Base-by-base conservation (phyloP, 1,140 invertebrate species). In the Antheraea pernyi region DNA sequence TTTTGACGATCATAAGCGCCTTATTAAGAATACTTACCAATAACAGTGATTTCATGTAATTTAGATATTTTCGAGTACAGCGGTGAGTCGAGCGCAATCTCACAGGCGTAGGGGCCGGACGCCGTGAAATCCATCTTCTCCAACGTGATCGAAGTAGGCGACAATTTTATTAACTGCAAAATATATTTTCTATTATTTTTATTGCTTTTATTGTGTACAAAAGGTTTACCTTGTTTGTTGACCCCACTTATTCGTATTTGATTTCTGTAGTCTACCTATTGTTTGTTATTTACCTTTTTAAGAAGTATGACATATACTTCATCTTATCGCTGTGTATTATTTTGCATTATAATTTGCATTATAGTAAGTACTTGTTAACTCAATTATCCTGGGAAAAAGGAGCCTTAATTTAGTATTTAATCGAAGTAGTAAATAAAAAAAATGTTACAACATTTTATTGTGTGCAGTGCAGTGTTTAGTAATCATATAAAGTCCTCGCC, bases 51-150 rank as follows among this genome's bases (percentile, higher is more conserved):
- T 79, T 95, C 94, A 70, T 94, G 93, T 62, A 93, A 88, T 69
- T 95, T 94, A 5, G 96, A 96, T 61, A 94, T 93, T 86, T 95
- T 94, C 19, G 94, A 95, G 84, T 95, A 96, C 75, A 96, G 94
- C 59, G 96, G 96, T 37, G 94, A 94, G 77, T 95, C 94, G 69
- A 94, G 93, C n/a, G 95, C 94, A 7, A 96, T 95, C 73, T 95
- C 94, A 80, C 96, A 96, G 13, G 93, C 94, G 88, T 96, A 96
- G 7, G 91, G 82, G 48, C 95, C 95, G 3, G 94, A 93, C 61
- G 95, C 95, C 19, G 94, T 88, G 83, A 95, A 96, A 83, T 95
- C 93, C 75, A 96, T 91, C 80, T 93, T 92, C 70, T 94, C 93
- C 76, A 96, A 84, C 75, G 93, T 94, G 82, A 96, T 93, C 83